phyloP scores from a whole-genome alignment of 2,113 vertebrate genomes.

The Forbesichthys papilliferus region DNA sequence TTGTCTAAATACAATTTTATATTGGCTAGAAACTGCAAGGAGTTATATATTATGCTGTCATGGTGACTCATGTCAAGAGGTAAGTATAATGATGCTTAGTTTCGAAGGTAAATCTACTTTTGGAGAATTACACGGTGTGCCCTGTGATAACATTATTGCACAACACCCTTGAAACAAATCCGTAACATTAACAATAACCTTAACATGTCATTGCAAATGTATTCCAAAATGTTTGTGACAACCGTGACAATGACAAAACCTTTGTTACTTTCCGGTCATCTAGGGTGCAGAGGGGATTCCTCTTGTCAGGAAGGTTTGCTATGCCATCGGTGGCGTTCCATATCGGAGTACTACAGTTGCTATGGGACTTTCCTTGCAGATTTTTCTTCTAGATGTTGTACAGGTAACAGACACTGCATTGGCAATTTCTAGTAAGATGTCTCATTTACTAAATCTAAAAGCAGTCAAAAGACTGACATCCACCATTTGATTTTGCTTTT shows the following conservation, averaged over 20 bases:
- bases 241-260: no score
- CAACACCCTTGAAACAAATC: no score
- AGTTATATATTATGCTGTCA: slow-evolving; percentile 7
- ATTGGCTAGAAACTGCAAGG: slow-evolving; percentile 23
- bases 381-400: slow-evolving; percentile 79
- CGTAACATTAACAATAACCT: no score
- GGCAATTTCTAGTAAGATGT: background rate
- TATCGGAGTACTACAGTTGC: slow-evolving; percentile 68
- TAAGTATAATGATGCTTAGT: slow-evolving; percentile 18
- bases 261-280: slow-evolving; percentile 1
- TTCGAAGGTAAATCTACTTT: no score
- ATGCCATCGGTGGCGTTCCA: slow-evolving; percentile 69
- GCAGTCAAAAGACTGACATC: background rate
- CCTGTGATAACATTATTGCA: no score
- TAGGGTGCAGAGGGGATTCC: slow-evolving; percentile 54
- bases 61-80: slow-evolving; percentile 9
- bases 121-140: no score
- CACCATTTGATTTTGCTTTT: background rate
- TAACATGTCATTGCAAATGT: no score
- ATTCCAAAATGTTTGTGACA: background rate
- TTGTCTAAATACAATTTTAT: slow-evolving; percentile 16
- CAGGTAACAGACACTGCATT: slow-evolving; percentile 58
- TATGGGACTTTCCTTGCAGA: slow-evolving; percentile 72
- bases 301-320: slow-evolving; percentile 72
- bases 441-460: slow-evolving; percentile 1